Base-by-base conservation (phyloP, 92 coral and sea anemone species). In the Phenganax stokvisi region DNA sequence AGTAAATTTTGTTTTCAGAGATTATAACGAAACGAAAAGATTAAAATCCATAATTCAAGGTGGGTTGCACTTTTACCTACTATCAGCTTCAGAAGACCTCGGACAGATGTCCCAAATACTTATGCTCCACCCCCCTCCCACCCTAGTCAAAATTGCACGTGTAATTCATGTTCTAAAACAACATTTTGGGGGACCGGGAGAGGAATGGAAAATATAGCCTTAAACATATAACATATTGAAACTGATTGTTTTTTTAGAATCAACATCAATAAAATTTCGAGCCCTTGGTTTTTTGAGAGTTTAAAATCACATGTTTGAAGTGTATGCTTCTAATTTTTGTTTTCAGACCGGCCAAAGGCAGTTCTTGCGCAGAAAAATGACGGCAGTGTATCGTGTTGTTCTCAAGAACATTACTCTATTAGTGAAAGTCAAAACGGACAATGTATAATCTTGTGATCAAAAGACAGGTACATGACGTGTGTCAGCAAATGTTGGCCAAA, bases 41-140 rank as follows among this genome's bases (percentile, higher is more conserved):
- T 52, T 76, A 28, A 76, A 76, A n/a, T 76, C 69, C 3, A 51
- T 72, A 52, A 47, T 55, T 10, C 6, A 72, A 72, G 72, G 72
- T 67, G 1, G 9, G 72, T 67, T 9, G 12, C 3, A 9, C 10
- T 59, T 59, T 59, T 59, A 59, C 13, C 65, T 12, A 59, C 65
- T 59, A 59, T 20, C 25, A 20, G 25, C 25, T 20, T 20, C 25
- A 20, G 25, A 20, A 20, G 25, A 20, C 25, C 25, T 20, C 25
- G 25, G 25, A 20, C 25, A 20, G 25, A 20, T 20, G 25, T 20
- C 25, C 25, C 25, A 20, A 20, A 20, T 20, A 0, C 25, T 20
- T 20, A 20, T 20, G 25, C 25, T 20, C 25, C 25, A 20, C 25
- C 25, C 25, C 25, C 25, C 25, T 20, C 25, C 25, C 25, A 20